phyloP scores from a whole-genome alignment of 2,113 vertebrate species.

The Amphilophus citrinellus region DNA sequence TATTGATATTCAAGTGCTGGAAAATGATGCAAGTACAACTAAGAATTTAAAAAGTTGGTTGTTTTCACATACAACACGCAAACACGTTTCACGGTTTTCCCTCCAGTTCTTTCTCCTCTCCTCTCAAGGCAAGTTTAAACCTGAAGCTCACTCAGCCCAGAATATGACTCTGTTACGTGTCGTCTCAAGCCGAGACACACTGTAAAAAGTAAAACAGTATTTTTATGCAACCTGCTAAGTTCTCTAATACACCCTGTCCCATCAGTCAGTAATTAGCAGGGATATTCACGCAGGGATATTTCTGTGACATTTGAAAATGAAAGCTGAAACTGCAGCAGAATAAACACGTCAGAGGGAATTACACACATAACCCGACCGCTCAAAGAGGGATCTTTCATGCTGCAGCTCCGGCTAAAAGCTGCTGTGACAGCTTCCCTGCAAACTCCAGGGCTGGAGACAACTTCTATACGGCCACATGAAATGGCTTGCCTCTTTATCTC shows the following conservation, averaged over 20 bases:
- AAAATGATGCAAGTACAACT: slow-evolving; percentile 51
- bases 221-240: slow-evolving; percentile 64
- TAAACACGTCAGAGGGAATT: slow-evolving; percentile 80
- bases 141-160: slow-evolving; percentile 34
- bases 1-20: slow-evolving; percentile 25
- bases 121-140: slow-evolving; percentile 38
- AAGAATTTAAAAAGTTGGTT: slow-evolving; percentile 25
- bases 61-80: slow-evolving; percentile 25
- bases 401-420: slow-evolving; percentile 71
- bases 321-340: slow-evolving; percentile 68
- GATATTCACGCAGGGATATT: slow-evolving; percentile 62
- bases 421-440: slow-evolving; percentile 75
- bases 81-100: slow-evolving; percentile 5
- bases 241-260: slow-evolving; percentile 51
- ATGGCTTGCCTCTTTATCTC: slow-evolving; percentile 79
- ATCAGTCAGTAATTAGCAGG: slow-evolving; percentile 75
- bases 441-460: slow-evolving; percentile 69
- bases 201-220: slow-evolving; percentile 23
- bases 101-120: slow-evolving; percentile 35
- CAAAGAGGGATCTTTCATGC: slow-evolving; percentile 79
- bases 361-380: slow-evolving; percentile 71
- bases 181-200: slow-evolving; percentile 18
- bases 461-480: slow-evolving; percentile 75
- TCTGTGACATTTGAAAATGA: slow-evolving; percentile 73
- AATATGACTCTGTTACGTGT: slow-evolving; percentile 45